These are phyloP conservation scores for Enteromius trimaculatus DNA, from an alignment of 2,797 vertebrate genomes.

Conservation along the genomic window DNA sequence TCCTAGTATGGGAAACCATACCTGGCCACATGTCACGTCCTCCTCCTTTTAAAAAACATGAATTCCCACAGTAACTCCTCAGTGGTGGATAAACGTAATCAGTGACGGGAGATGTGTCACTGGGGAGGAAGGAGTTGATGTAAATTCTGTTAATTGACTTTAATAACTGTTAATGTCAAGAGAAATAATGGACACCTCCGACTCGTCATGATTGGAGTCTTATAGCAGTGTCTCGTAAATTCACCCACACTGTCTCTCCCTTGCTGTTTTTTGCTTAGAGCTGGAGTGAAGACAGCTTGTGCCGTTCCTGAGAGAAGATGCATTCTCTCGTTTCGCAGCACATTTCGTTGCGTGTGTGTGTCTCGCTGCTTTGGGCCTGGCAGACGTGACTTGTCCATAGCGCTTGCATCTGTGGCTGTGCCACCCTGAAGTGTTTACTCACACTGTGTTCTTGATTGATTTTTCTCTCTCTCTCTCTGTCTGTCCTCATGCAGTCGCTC, in stretches of 20 bases:
- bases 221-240: background rate
- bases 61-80: background rate
- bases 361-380: slow-evolving; percentile 54
- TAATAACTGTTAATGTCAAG: background rate
- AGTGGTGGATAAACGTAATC: background rate
- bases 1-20: too few relatives aligned
- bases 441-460: slow-evolving; percentile 53
- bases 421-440: slow-evolving; percentile 62
- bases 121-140: background rate
- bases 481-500: slow-evolving; percentile 26
- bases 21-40: too few relatives aligned
- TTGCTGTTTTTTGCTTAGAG: slow-evolving; percentile 21
- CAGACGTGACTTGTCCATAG: slow-evolving; percentile 57
- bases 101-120: background rate
- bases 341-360: slow-evolving; percentile 36
- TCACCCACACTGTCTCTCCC: background rate
- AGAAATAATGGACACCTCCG: background rate
- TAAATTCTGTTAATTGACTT: background rate
- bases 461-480: slow-evolving; percentile 37
- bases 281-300: slow-evolving; percentile 31
- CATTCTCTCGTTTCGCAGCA: slow-evolving; percentile 35
- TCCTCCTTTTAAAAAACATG: too few relatives aligned
- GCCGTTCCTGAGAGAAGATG: slow-evolving; percentile 37
- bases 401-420: slow-evolving; percentile 57
- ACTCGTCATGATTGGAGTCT: background rate